These are phyloP conservation scores for Ceramica pisi DNA, from an alignment of 2,888 invertebrate genomes.

Conservation along the genomic window DNA sequence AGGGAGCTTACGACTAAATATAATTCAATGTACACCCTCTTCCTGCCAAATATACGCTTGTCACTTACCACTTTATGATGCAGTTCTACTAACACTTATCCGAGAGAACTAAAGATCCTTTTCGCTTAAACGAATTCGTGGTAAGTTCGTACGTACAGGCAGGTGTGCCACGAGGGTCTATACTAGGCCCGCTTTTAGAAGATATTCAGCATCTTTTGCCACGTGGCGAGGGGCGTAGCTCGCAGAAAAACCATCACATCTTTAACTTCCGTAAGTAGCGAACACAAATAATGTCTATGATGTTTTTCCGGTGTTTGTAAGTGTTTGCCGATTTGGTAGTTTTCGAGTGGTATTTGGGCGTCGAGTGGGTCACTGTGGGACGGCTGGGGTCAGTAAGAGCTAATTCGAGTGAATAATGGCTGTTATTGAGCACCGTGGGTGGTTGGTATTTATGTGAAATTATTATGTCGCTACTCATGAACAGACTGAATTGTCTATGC, in stretches of 20 bases:
- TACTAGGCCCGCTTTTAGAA: constrained; percentile 85
- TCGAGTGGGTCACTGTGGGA: constrained; percentile 73
- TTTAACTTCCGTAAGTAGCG: constrained; percentile 87
- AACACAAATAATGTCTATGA: constrained; percentile 88
- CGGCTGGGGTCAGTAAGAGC: constrained; percentile 63
- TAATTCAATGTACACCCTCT: constrained; percentile 90
- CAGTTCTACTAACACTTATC: constrained; percentile 67
- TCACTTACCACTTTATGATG: constrained; percentile 72
- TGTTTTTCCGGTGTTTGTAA: constrained; percentile 87
- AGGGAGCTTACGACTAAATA: constrained; percentile 89
- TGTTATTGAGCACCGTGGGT: constrained; percentile 47
- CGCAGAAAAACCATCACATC: constrained; percentile 87
- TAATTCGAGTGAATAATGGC: constrained; percentile 65
- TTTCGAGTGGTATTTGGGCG: constrained; percentile 83
- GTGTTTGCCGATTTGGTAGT: constrained; percentile 82
- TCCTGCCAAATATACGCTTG: constrained; percentile 88
- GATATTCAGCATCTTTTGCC: constrained; percentile 86
- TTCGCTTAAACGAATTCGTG: constrained; percentile 54
- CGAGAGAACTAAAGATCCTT: constrained; percentile 68
- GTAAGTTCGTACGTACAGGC: constrained; percentile 73
- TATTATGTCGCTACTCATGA: constrained; percentile 32
- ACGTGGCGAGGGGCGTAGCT: constrained; percentile 86
- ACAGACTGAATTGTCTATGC: constrained; percentile 3
- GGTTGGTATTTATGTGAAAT: constrained; percentile 41
- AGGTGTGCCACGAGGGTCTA: constrained; percentile 88